Base-by-base conservation (phyloP, 2,888 invertebrate species). In the Pecten maximus region DNA sequence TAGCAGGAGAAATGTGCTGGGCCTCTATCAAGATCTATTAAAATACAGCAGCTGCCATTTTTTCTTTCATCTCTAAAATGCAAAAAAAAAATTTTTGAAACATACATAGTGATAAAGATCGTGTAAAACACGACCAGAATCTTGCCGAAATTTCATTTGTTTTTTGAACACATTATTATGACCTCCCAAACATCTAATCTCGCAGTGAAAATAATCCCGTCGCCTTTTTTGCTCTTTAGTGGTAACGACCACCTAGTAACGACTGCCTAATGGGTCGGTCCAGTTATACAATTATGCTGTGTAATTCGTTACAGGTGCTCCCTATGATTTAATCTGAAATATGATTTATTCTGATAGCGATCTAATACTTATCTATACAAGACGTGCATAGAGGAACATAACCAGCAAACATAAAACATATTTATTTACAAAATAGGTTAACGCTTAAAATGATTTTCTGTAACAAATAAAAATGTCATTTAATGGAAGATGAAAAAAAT, bases 41-140 rank as follows among this genome's bases (percentile, higher is more conserved):
- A 74, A 74, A 74, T 74, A 35, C 35, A 74, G 35, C 74, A 74
- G 74, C 74, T 74, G 74, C 74, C 74, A 74, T 74, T 74, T 74
- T 74, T 74, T 74, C 74, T 74, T 74, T 74, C 74, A 74, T 74
- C 74, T 35, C 74, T 74, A 35, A 74, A 74, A 74, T 10, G n/a
- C 15, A 16, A 2, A 3, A 19, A 54, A 54, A 54, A 54, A 19
- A 54, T n/a, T 2, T 74, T 35, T 0, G 74, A 74, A 74, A 74
- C 74, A 74, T 74, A 28, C 28, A 35, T 74, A 74, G 35, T 10
- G 74, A 74, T 74, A 74, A 28, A 28, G 74, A 74, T 74, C 74
- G 28, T 35, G 23, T 74, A 74, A 74, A 35, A 74, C 15, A 35
- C 28, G 35, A 35, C 74, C 15, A 35, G 74, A 28, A 74, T 74